Conservation (phyloP, 1,140 invertebrate species). For the Palaemon carinicauda region DNA sequence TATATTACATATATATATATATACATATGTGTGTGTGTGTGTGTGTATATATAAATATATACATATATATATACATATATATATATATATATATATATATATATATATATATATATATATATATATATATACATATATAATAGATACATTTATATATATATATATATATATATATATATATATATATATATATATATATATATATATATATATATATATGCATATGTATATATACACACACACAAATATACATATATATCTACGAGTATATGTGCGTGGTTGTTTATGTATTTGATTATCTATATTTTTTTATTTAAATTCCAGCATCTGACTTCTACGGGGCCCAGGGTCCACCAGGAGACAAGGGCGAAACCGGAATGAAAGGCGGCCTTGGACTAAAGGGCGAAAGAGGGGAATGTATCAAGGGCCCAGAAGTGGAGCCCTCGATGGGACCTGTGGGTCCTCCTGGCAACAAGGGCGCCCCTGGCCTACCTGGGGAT, state of each 20-base stretch:
- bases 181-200: neutral
- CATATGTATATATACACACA: neutral
- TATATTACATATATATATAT: neutral
- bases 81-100: neutral
- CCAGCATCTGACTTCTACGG: neutral
- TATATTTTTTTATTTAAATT: neutral
- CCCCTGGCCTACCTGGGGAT: neutral
- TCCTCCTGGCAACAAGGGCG: neutral
- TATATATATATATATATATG: neutral
- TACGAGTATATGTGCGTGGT: too few relatives aligned
- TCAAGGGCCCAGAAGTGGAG: neutral
- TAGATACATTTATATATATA: neutral
- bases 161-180: neutral
- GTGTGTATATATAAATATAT: neutral
- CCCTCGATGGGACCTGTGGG: neutral
- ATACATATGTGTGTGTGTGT: too few relatives aligned
- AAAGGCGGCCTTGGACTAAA: neutral
- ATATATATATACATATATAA: neutral
- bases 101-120: neutral
- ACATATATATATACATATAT: neutral
- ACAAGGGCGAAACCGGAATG: neutral
- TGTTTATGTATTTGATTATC: neutral
- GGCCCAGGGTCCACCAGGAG: neutral
- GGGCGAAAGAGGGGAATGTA: neutral
- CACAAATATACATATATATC: neutral